Evolutionary conservation across 2,797 vertebrate species (phyloP).

Genomic region (Clarias fuscus): DNA sequence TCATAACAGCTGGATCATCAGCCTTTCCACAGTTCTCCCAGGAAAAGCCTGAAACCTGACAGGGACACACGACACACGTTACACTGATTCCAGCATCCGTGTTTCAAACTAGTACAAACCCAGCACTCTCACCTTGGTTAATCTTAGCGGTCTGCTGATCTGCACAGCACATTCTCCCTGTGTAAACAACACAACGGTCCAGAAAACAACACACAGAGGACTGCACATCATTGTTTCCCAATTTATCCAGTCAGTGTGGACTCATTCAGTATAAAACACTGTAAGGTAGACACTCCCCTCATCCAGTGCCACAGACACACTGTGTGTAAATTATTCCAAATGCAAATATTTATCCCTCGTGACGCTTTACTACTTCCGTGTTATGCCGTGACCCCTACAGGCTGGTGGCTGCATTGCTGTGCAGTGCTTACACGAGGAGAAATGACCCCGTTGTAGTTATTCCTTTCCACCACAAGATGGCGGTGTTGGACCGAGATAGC

Average conservation of each 20-base stretch:
- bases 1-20: slow-evolving; percentile 69
- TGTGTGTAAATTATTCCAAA: background rate
- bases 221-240: slow-evolving; percentile 21
- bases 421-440: background rate
- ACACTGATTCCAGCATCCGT: background rate
- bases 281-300: background rate
- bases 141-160: background rate
- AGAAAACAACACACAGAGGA: slow-evolving; percentile 7
- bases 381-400: slow-evolving; percentile 23
- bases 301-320: background rate
- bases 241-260: background rate
- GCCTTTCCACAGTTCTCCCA: slow-evolving; percentile 76
- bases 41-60: slow-evolving; percentile 67
- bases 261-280: background rate
- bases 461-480: slow-evolving; percentile 43
- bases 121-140: slow-evolving; percentile 39
- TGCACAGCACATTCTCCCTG: slow-evolving; percentile 11
- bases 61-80: background rate
- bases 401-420: slow-evolving; percentile 43
- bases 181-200: background rate
- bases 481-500: slow-evolving; percentile 6
- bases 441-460: background rate
- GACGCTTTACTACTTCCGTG: slow-evolving; percentile 25
- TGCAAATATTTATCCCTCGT: background rate
- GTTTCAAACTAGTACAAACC: background rate